A percentile compares a stretch with the other conserved stretches of the same genome.
These are phyloP conservation scores for Myotis findleyi DNA, from an alignment of 2,797 vertebrate genomes.

Conservation along the genomic window DNA sequence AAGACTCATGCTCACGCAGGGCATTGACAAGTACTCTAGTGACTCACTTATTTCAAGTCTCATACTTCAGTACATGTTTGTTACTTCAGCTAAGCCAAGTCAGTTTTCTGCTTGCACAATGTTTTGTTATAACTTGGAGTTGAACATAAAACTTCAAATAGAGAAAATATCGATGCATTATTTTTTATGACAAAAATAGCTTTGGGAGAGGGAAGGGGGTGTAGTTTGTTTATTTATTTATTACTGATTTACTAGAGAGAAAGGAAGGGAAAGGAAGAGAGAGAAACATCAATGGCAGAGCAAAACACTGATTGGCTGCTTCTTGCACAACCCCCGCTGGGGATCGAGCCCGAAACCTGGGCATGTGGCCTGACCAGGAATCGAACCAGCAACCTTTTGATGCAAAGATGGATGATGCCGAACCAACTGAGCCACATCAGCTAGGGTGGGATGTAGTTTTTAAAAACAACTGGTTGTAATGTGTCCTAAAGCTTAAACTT, in stretches of 20 bases:
- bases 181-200: slow-evolving; percentile 36
- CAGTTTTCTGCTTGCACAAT: background rate
- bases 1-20: background rate
- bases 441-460: background rate
- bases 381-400: background rate
- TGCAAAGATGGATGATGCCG: background rate
- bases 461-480: background rate
- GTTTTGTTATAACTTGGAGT: background rate
- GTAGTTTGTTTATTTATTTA: background rate
- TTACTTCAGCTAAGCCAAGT: slow-evolving; percentile 6
- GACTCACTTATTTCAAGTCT: slow-evolving; percentile 12
- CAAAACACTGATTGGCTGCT: background rate
- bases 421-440: background rate
- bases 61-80: background rate
- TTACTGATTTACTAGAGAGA: background rate
- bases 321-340: background rate
- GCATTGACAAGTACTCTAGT: background rate
- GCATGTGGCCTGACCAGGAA: background rate
- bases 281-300: background rate
- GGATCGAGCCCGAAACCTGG: background rate
- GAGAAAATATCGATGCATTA: background rate
- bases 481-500: background rate
- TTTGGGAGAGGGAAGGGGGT: background rate
- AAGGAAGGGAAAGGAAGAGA: background rate
- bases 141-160: slow-evolving; percentile 23